These are phyloP conservation scores for Dryobotodes eremita DNA, from an alignment of 2,888 invertebrate genomes.

Conservation along the genomic window DNA sequence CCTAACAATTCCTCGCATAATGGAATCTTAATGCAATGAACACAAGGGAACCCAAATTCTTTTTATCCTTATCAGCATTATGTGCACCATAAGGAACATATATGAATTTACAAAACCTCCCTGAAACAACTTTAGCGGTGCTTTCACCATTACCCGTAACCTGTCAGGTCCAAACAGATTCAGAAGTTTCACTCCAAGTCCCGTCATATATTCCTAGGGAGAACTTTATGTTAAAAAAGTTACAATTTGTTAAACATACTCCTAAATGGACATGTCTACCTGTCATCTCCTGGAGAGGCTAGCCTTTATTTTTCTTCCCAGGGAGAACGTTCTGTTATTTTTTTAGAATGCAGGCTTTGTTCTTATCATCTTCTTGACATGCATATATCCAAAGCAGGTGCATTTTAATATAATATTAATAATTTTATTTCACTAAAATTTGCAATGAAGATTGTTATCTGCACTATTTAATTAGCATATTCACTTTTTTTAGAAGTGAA, in stretches of 20 bases:
- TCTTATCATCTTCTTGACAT: neutral
- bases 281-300: neutral
- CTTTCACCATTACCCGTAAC: conserved; percentile 26
- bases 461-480: too few species aligned
- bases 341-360: neutral
- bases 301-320: neutral
- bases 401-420: too few species aligned
- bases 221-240: too few species aligned
- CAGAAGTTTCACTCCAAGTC: conserved; percentile 24
- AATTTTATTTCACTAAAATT: too few species aligned
- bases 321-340: neutral
- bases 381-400: too few species aligned
- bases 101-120: conserved; percentile 51
- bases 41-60: neutral
- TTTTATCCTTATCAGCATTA: neutral
- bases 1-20: neutral
- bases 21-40: neutral
- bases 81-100: neutral
- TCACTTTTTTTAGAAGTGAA: too few species aligned
- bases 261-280: too few species aligned
- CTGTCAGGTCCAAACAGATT: neutral
- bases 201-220: neutral
- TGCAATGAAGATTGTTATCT: too few species aligned
- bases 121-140: conserved; percentile 17
- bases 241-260: too few species aligned